Conservation (phyloP, 2,888 invertebrate species). For the Pelosia muscerda region DNA sequence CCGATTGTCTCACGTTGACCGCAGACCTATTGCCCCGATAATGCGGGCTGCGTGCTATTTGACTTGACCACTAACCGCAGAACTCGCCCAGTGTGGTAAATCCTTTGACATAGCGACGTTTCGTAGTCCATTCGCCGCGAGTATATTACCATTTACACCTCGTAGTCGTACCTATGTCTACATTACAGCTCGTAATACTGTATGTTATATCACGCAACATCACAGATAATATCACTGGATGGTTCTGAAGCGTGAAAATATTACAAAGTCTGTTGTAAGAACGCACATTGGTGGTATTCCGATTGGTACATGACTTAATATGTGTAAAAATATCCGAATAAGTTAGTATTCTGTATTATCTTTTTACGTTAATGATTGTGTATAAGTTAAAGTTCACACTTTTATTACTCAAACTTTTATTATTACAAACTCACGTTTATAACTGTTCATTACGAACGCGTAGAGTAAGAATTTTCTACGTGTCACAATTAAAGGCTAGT, state of each 20-base stretch:
- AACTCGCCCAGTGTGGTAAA: too few relatives aligned
- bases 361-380: too few relatives aligned
- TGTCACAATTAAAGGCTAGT: too few relatives aligned
- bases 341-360: neutral
- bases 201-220: constrained; percentile 7
- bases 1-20: too few relatives aligned
- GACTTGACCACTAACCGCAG: too few relatives aligned
- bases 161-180: neutral
- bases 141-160: neutral
- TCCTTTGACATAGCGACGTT: neutral
- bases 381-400: too few relatives aligned
- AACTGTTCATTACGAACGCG: too few relatives aligned
- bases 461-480: too few relatives aligned
- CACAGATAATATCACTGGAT: constrained; percentile 5
- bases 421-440: too few relatives aligned
- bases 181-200: constrained; percentile 5
- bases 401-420: too few relatives aligned
- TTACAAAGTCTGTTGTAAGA: constrained; percentile 6
- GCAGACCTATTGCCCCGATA: too few relatives aligned
- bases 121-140: neutral
- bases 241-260: constrained; percentile 15
- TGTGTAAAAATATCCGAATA: neutral
- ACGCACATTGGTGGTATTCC: neutral
- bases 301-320: neutral
- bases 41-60: too few relatives aligned